phyloP scores from a whole-genome alignment of 2,797 vertebrate genomes.

The Xenopus petersii region DNA sequence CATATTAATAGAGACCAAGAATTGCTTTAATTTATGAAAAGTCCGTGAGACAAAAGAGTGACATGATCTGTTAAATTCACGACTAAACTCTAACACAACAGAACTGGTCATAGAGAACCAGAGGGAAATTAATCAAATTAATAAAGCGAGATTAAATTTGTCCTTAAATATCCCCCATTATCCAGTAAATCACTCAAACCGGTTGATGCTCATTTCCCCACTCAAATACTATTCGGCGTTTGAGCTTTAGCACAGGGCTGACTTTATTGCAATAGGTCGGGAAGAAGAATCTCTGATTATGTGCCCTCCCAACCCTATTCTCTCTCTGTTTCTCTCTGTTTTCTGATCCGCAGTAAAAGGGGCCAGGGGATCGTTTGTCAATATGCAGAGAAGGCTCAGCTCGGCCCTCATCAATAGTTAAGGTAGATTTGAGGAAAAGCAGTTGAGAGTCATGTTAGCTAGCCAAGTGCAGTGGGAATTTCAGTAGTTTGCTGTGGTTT shows the following conservation, averaged over 20 bases:
- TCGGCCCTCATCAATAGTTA: no score
- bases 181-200: slow-evolving; percentile 25
- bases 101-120: slow-evolving; percentile 14
- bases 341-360: neutral
- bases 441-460: no score
- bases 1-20: slow-evolving; percentile 33
- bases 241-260: slow-evolving; percentile 46
- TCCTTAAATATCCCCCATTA: slow-evolving; percentile 23
- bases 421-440: no score
- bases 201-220: slow-evolving; percentile 4
- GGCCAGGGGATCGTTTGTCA: neutral
- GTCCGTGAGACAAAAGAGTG: slow-evolving; percentile 31
- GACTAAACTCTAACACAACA: slow-evolving; percentile 28
- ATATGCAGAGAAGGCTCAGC: neutral
- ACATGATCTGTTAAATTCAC: slow-evolving; percentile 22
- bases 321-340: neutral
- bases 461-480: no score
- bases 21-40: slow-evolving; percentile 33
- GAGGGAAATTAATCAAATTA: slow-evolving; percentile 21
- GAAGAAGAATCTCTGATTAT: neutral
- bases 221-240: slow-evolving; percentile 12
- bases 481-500: no score
- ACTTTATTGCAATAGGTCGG: neutral
- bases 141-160: slow-evolving; percentile 25
- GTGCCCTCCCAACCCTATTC: neutral